phyloP scores from a whole-genome alignment of 2,888 invertebrate species.

The Oscheius onirici region DNA sequence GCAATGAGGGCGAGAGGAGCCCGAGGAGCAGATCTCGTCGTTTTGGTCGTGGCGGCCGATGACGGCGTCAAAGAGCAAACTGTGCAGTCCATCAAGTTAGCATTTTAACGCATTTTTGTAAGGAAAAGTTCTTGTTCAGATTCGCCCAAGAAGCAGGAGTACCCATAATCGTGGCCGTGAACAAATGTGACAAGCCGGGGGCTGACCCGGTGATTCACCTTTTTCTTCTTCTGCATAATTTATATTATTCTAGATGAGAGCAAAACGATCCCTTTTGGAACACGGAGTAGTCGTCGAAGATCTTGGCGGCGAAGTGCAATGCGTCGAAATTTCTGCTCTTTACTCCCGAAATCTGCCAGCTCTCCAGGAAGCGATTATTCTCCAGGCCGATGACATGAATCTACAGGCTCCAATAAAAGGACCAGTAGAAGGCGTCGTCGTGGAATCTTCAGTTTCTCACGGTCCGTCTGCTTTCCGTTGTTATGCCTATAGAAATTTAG shows the following conservation, averaged over 20 bases:
- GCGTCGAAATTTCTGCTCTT: slow-evolving; percentile 89
- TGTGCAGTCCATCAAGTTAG: slow-evolving; percentile 81
- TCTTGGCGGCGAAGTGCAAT: slow-evolving; percentile 89
- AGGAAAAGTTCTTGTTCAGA: slow-evolving; percentile 12
- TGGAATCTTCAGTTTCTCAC: slow-evolving; percentile 84
- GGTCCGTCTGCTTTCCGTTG: too few species aligned
- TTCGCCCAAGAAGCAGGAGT: slow-evolving; percentile 80
- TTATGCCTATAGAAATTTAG: slow-evolving; percentile 29
- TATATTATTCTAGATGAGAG: slow-evolving; percentile 78
- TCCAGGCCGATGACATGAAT: slow-evolving; percentile 82
- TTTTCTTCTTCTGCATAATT: too few species aligned
- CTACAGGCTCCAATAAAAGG: slow-evolving; percentile 85
- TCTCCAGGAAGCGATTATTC: slow-evolving; percentile 73
- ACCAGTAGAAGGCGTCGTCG: slow-evolving; percentile 86
- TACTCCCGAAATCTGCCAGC: slow-evolving; percentile 74
- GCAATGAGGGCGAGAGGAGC: slow-evolving; percentile 95
- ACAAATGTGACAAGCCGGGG: slow-evolving; percentile 93
- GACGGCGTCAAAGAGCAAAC: slow-evolving; percentile 98
- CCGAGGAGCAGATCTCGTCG: slow-evolving; percentile 86
- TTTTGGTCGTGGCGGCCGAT: slow-evolving; percentile 90
- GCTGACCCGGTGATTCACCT: slow-evolving; percentile 81
- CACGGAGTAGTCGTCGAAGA: slow-evolving; percentile 86
- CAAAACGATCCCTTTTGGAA: slow-evolving; percentile 81
- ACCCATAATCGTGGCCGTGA: slow-evolving; percentile 93
- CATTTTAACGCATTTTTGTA: too few species aligned